These are phyloP conservation scores for Rotaria sp. DNA, from an alignment of 2,888 invertebrate genomes.

Conservation along the genomic window DNA sequence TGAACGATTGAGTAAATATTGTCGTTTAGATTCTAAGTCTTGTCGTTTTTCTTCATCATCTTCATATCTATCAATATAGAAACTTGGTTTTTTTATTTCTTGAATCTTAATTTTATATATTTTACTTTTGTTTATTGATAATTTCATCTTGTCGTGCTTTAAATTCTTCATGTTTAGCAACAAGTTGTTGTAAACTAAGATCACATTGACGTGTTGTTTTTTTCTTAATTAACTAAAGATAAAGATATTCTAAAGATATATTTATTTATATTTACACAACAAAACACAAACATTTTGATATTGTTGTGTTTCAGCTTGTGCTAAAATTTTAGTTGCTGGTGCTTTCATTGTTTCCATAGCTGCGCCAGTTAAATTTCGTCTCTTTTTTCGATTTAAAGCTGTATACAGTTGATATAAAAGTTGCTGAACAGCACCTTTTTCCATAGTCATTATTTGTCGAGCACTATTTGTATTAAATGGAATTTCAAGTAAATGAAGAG, in stretches of 20 bases:
- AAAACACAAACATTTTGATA: conserved; percentile 50
- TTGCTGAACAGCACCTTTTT: conserved; percentile 51
- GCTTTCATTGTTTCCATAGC: conserved; percentile 56
- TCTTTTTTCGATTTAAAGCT: conserved; percentile 53
- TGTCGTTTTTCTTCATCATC: conserved; percentile 48
- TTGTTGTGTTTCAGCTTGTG: conserved; percentile 50
- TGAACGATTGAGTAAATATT: conserved; percentile 47
- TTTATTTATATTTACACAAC: neutral
- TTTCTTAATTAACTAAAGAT: conserved; percentile 51
- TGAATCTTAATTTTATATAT: too few species aligned
- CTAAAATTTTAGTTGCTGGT: conserved; percentile 53
- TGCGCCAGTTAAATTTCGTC: conserved; percentile 52
- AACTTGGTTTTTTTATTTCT: too few species aligned
- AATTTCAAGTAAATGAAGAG: conserved; percentile 51
- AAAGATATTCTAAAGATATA: neutral
- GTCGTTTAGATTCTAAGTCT: conserved; percentile 48
- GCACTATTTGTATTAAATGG: conserved; percentile 55
- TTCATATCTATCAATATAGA: conserved; percentile 46
- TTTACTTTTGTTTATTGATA: conserved; percentile 32
- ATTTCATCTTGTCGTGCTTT: conserved; percentile 36
- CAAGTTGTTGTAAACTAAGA: conserved; percentile 50
- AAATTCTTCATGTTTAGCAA: conserved; percentile 48
- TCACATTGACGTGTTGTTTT: conserved; percentile 54
- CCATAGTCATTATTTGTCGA: conserved; percentile 55
- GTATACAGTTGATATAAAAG: conserved; percentile 55